Evolutionary conservation across 2,113 vertebrate genomes (phyloP).

Genomic region (Rynchops niger): DNA sequence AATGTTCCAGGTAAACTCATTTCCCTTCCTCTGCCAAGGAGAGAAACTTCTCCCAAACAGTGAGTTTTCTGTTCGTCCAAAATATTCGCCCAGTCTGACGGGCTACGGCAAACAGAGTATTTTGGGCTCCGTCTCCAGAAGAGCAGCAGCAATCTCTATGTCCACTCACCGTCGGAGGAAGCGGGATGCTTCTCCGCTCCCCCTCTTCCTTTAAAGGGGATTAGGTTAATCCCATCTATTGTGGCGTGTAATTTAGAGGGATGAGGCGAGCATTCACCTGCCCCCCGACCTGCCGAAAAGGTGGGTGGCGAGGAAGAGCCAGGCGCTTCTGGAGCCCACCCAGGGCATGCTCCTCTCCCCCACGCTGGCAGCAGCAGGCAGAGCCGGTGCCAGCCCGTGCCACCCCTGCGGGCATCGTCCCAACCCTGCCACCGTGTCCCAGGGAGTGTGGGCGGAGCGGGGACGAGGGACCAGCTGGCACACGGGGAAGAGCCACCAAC

Average conservation of each 20-base stretch:
- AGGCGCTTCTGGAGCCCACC: neutral
- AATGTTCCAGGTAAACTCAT: neutral
- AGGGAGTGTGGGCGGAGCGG: fast-evolving
- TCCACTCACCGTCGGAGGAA: fast-evolving
- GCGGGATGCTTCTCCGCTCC: fast-evolving
- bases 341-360: neutral
- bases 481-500: neutral
- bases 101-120: neutral
- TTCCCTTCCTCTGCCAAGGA: neutral
- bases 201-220: neutral
- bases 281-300: neutral
- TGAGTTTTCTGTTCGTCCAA: neutral
- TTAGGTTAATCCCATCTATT: neutral
- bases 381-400: neutral
- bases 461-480: neutral
- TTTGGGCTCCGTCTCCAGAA: neutral
- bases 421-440: neutral
- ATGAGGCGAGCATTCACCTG: neutral
- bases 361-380: neutral
- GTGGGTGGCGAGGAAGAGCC: neutral
- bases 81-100: fast-evolving
- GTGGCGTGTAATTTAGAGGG: neutral
- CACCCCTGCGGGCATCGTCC: neutral
- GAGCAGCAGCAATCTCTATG: neutral
- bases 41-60: neutral